Evolutionary conservation across 2,113 vertebrate genomes (phyloP).

Genomic region (Fukomys damarensis): DNA sequence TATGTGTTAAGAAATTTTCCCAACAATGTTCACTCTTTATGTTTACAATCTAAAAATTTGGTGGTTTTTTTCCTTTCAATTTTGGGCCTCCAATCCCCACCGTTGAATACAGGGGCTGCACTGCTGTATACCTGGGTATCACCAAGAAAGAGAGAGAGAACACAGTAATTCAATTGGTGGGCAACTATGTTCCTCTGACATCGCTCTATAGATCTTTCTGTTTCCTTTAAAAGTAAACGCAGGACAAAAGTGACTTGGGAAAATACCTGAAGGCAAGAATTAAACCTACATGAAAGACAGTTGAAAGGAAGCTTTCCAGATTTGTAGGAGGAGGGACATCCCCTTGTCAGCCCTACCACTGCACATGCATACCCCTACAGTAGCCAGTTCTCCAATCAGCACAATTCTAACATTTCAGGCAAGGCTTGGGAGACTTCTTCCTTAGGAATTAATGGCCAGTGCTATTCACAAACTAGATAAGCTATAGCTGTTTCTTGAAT

Average conservation of each 20-base stretch:
- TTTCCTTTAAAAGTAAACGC: conserved; percentile 79
- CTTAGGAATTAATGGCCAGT: conserved; percentile 71
- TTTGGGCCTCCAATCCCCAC: background rate
- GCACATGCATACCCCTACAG: background rate
- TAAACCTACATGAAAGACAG: conserved; percentile 61
- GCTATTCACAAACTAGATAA: conserved; percentile 68
- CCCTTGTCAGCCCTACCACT: background rate
- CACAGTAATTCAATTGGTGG: conserved; percentile 66
- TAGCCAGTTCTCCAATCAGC: conserved; percentile 60
- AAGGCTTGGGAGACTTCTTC: conserved; percentile 67
- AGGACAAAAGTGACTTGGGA: conserved; percentile 78
- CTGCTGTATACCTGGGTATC: conserved; percentile 18
- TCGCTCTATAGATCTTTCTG: conserved; percentile 54
- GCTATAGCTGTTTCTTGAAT: conserved; percentile 71
- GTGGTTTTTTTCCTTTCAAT: conserved; percentile 33
- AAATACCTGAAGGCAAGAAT: conserved; percentile 79
- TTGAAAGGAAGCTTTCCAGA: conserved; percentile 79
- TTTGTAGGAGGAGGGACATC: conserved; percentile 72
- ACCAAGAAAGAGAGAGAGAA: conserved; percentile 40
- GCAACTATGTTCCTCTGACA: conserved; percentile 60
- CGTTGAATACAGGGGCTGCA: conserved; percentile 4
- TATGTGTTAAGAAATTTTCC: conserved; percentile 64
- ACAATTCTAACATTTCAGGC: conserved; percentile 59
- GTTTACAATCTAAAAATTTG: conserved; percentile 57
- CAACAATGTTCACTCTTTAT: conserved; percentile 43